Conservation (phyloP, 2,113 vertebrate genomes). For the Crotophaga sulcirostris region DNA sequence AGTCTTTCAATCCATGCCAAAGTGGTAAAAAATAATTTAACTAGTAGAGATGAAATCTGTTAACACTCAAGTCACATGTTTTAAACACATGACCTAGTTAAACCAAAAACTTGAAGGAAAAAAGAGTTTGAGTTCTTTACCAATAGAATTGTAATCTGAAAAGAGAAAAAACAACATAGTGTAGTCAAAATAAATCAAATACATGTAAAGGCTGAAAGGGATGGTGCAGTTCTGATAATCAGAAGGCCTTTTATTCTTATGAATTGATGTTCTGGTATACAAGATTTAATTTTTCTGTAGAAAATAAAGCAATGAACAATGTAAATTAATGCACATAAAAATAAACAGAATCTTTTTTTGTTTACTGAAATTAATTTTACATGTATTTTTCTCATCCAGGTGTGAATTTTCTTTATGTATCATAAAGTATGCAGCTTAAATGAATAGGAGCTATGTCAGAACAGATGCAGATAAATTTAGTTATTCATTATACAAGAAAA, state of each 20-base stretch:
- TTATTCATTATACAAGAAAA: conserved; percentile 21
- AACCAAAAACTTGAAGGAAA: not conserved
- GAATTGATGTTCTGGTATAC: not conserved
- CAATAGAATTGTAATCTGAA: not conserved
- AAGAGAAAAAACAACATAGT: not conserved
- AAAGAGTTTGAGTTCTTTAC: not conserved
- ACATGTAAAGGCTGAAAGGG: not conserved
- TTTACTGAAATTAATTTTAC: not conserved
- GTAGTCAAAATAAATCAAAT: not conserved
- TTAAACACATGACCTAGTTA: not conserved
- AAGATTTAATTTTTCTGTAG: not conserved
- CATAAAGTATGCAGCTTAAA: not conserved
- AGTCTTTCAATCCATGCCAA: not conserved
- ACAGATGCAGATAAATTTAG: not conserved
- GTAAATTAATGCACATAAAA: not conserved
- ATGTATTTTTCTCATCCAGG: not conserved
- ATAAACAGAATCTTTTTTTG: not conserved
- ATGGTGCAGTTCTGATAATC: not conserved
- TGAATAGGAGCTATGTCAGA: not conserved
- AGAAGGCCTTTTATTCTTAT: not conserved
- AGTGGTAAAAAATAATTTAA: not conserved
- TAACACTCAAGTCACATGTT: not conserved
- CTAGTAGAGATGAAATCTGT: not conserved
- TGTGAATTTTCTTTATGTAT: not conserved
- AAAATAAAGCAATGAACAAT: not conserved